Base-by-base conservation (phyloP, 2,888 invertebrate genomes). In the Ophioninae sp. region DNA sequence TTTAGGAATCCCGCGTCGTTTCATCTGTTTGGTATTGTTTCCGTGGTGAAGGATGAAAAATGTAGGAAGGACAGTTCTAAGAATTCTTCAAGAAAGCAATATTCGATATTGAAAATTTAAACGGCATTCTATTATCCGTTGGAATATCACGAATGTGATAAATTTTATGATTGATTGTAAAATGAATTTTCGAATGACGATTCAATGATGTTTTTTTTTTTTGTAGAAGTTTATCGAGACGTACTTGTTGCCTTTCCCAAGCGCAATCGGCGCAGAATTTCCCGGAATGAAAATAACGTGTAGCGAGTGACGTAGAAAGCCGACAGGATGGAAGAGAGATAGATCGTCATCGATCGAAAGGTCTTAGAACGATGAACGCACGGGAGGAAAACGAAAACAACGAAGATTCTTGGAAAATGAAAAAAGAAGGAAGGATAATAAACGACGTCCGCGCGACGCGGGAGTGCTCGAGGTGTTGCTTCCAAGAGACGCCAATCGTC, bases 221-320 rank as follows among this genome's bases (percentile, higher is more conserved):
- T 7, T 6, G 51, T 0, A 17, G 51, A 51, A 51, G 6, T 51
- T 51, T 17, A 51, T 51, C 51, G 51, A 51, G 13, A 51, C 51
- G 51, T 13, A 6, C 9, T 41, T 41, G 7, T 41, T 9, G 41
- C 9, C 51, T 51, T 10, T 13, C 17, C 13, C 51, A 3, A 51
- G 51, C 37, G 69, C 37, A 56, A 71, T 37, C 30, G 41, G 67
- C 41, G 56, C 6, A 30, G 56, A n/a, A 76, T 44, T 77, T 77
- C 77, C 20, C 22, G 39, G 44, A 69, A 68, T 59, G 5, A 61
- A 73, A 73, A 61, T 73, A 61, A 59, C 72, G 61, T 73, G 59
- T 59, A 39, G 41, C 39, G 72, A 73, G 30, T 59, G 59, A 73
- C 72, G 69, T n/a, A 73, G 39, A 73, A 59, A 61, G 39, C 20